Evolutionary conservation across 1,140 invertebrate species (phyloP), one percentile per base, ranked within the genome.

Genomic region (Tetramorium alpestre): DNA sequence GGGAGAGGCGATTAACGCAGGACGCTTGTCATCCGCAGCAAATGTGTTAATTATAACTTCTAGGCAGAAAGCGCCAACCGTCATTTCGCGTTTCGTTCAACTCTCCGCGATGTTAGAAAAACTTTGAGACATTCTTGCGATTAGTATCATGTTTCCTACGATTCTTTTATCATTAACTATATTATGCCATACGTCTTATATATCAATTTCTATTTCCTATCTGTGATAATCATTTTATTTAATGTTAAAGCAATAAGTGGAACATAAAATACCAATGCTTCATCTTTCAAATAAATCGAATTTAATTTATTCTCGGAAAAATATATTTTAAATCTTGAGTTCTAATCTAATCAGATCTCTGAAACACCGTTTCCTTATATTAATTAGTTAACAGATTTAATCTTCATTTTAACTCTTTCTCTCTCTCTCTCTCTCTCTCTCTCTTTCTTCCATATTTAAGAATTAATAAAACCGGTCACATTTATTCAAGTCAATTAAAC

Each of bases 1-100:
- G 80, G 80, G 80, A 84, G 69, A 84, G 80, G 69, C 80, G 80
- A 84, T 84, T 84, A 84, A 84, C 80, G 80, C 69, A 84, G 69
- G 80, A 73, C 80, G 69, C 80, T 84, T 84, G 80, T 84, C 80
- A 75, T 84, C 80, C 69, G 54, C 80, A 84, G 80, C 69, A 84
- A 84, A 84, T 84, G 80, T 84, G 80, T 84, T 84, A 84, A 84
- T 84, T 84, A 84, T 84, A 84, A 75, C 80, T 84, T 84, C 69
- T 75, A 84, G 80, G 54, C 47, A 73, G 80, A 84, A 82, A 84
- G 80, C 69, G 44, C 41, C 54, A 73, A 73, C 51, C 67, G 69
- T 82, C 56, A 84, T 84, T 84, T 73, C 80, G 44, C 28, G 56
- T 84, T 84, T 84, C 69, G 69, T 84, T 84, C 69, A 82, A 73